Evolutionary conservation across 2,888 invertebrate species (phyloP), one percentile per base, ranked within the genome.

Genomic region (Campoletis raptor): DNA sequence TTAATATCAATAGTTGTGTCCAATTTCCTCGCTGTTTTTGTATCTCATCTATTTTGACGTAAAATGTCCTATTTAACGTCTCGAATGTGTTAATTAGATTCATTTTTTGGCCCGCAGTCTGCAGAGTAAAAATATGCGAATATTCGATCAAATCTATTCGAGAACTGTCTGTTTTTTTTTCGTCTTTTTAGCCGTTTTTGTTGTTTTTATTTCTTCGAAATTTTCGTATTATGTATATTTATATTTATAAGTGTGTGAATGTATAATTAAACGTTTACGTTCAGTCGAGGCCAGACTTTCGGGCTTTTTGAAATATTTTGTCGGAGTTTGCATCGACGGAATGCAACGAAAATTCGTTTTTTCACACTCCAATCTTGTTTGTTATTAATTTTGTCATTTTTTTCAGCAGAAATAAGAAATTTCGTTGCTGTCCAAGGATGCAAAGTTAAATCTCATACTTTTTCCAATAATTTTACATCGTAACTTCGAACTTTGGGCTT

Each of bases 221-320:
- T 42, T 76, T 76, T 82, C 40, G n/a, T 48, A 36, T 66, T 72
- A 9, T 61, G 8, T 69, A n/a, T 24, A 1, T 40, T 12, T 54
- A 61, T 30, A 15, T 61, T 15, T 61, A 12, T 61, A 7, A 4
- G 24, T 30, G 61, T 30, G 61, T 61, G 61, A 30, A 30, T 30
- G 61, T 80, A 76, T 52, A 90, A 88, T 90, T 91, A 90, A 91
- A 91, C 36, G 66, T 81, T 91, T 91, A 92, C 83, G 89, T 90
- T 92, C 92, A 92, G 91, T 92, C 92, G 89, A 91, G 90, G 90
- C 92, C 92, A 92, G 93, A 92, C 89, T 89, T 90, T 64, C 89
- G 90, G 89, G 90, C 90, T 79, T 52, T 37, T 61, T 15, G 8
- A 30, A 30, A 30, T n/a, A 61, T 30, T 12, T 30, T 30, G 6